Evolutionary conservation across 2,888 invertebrate genomes (phyloP), one percentile per base, ranked within the genome.

Genomic region (Lasioglossum malachurum): DNA sequence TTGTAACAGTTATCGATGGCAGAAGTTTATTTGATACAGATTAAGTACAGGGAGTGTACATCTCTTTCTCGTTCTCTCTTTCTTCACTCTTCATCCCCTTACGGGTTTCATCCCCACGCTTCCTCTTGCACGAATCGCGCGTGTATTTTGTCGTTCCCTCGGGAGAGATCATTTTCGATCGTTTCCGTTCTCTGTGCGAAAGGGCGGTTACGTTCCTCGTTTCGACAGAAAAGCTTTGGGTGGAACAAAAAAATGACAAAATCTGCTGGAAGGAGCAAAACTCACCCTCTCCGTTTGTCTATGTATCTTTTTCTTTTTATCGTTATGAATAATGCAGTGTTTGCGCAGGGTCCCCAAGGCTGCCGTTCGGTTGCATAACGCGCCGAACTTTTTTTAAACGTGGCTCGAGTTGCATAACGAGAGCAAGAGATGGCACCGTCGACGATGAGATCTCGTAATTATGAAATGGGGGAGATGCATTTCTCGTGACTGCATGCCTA

Each of bases 321-420:
- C 27, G 64, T 64, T 27, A n/a, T 19, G 31, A 31, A 19, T 27
- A 12, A 8, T 46, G 38, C 2, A 53, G 35, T 4, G n/a, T 35
- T 69, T 38, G 38, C 38, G 69, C 23, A 67, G 38, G 16, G 23
- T 10, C 38, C 69, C 23, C 38, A 69, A 69, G 38, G 38, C 41
- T 69, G 38, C n/a, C 31, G 10, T 4, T 35, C 31, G 35, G 80
- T 69, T 49, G 19, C 46, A 49, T 46, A 27, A 72, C 82, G 53
- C 64, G 79, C 38, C 78, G 75, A 79, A 78, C 73, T 73, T 78
- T 83, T 84, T 84, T 73, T 44, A 14, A 79, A 79, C 78, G 64
- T 46, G 78, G 44, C 84, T 49, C 84, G 44, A 12, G 79, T 85
- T 79, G 72, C 75, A 75, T 19, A 85, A 85, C 78, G 31, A 8